Evolutionary conservation across 1,140 invertebrate genomes (phyloP).

Genomic region (Aphelenchoides avenae): DNA sequence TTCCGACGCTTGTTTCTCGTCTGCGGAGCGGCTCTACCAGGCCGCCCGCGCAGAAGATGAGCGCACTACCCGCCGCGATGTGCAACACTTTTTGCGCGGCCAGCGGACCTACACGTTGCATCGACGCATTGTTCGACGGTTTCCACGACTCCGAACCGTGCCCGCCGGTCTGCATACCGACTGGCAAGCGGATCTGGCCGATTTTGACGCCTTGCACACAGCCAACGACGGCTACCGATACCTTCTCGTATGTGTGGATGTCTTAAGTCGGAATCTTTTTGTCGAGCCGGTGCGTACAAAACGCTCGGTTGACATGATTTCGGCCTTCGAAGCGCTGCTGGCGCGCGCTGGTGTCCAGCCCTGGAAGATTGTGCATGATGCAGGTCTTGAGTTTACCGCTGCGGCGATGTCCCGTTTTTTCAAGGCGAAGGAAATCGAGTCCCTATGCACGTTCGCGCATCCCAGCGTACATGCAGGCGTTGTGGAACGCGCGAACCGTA

Average conservation of each 20-base stretch:
- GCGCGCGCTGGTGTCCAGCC: not conserved
- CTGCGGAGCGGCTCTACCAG: no score
- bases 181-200: slow-evolving; percentile 32
- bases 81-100: no score
- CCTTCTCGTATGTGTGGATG: slow-evolving; percentile 30
- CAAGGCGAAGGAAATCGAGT: slow-evolving; percentile 2
- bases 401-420: slow-evolving; percentile 25
- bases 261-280: slow-evolving; percentile 30
- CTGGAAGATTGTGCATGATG: slow-evolving; percentile 32
- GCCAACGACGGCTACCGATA: slow-evolving; percentile 24
- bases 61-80: no score
- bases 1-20: no score
- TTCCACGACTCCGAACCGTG: slow-evolving; percentile 16
- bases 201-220: slow-evolving; percentile 9
- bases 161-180: slow-evolving; percentile 28
- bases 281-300: slow-evolving; percentile 33
- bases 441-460: slow-evolving; percentile 9
- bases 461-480: slow-evolving; percentile 37
- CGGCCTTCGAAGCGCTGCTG: slow-evolving; percentile 24
- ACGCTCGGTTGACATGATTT: slow-evolving; percentile 14
- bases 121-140: no score
- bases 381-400: slow-evolving; percentile 24
- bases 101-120: no score
- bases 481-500: slow-evolving; percentile 30
- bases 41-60: no score